phyloP scores from a whole-genome alignment of 2,888 invertebrate genomes.

The Melinopterus prodromus region DNA sequence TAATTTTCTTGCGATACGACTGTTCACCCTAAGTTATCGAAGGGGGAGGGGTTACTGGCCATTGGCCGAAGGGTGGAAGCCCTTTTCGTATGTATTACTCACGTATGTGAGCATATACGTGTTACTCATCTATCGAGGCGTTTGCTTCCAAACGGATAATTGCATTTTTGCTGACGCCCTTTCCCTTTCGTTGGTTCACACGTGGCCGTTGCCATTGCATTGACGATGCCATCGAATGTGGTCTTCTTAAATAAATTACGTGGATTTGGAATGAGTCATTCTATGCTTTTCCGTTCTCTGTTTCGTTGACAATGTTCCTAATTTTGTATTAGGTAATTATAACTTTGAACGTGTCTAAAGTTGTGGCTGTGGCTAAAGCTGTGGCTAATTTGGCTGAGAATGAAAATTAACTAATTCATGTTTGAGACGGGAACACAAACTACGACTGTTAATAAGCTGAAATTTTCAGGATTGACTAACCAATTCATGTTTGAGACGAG shows the following conservation, averaged over 20 bases:
- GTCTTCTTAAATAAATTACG: not conserved
- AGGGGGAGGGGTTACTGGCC: not conserved
- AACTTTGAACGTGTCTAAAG: not conserved
- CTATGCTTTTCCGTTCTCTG: not conserved
- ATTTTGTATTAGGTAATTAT: too few species aligned
- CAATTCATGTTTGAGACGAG: too few species aligned
- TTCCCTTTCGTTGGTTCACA: not conserved
- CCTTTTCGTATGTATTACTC: not conserved
- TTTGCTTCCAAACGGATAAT: not conserved
- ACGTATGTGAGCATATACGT: not conserved
- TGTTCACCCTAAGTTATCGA: not conserved
- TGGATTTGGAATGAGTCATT: not conserved
- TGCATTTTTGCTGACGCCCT: conserved; percentile 4
- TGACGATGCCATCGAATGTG: not conserved
- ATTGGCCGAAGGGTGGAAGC: not conserved
- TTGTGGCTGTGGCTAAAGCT: too few species aligned
- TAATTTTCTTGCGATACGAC: not conserved
- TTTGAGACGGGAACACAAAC: too few species aligned
- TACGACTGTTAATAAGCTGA: too few species aligned
- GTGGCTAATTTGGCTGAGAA: too few species aligned
- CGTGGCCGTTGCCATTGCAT: not conserved
- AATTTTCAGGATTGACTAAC: too few species aligned
- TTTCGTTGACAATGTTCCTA: too few species aligned
- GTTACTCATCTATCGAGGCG: not conserved
- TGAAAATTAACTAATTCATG: too few species aligned